phyloP scores from a whole-genome alignment of 2,797 vertebrate species.

The Lithobates sylvaticus region DNA sequence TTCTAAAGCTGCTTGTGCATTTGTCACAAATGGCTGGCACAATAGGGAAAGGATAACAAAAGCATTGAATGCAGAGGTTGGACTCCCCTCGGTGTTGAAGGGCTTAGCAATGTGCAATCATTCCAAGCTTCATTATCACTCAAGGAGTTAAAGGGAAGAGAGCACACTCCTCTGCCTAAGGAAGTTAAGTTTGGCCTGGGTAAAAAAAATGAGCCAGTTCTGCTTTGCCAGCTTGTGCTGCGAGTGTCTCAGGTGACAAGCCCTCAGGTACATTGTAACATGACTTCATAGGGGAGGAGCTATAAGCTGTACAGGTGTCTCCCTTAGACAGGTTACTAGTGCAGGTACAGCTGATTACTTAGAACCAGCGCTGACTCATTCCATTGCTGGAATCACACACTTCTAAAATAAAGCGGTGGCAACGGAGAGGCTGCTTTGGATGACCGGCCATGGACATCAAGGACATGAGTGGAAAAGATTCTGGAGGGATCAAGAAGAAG shows the following conservation, averaged over 20 bases:
- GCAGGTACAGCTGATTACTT: constrained; percentile 66
- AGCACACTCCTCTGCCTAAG: constrained; percentile 58
- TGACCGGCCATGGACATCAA: constrained; percentile 77
- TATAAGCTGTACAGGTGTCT: constrained; percentile 76
- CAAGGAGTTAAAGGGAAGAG: constrained; percentile 43
- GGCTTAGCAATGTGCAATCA: constrained; percentile 14
- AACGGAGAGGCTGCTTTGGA: neutral
- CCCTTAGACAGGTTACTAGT: constrained; percentile 75
- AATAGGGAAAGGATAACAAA: constrained; percentile 49
- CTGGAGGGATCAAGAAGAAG: constrained; percentile 79
- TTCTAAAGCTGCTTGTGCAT: constrained; percentile 12
- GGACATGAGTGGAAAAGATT: constrained; percentile 78
- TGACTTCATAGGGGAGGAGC: constrained; percentile 82
- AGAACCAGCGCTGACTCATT: constrained; percentile 31
- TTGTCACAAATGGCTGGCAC: constrained; percentile 38
- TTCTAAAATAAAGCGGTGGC: neutral
- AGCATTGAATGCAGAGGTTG: constrained; percentile 30
- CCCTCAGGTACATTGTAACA: constrained; percentile 75
- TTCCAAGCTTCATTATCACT: constrained; percentile 26
- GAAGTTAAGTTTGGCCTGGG: constrained; percentile 59
- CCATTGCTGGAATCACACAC: constrained; percentile 14
- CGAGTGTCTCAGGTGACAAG: constrained; percentile 75
- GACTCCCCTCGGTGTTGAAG: constrained; percentile 40
- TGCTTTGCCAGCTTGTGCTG: constrained; percentile 68
- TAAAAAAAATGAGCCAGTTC: constrained; percentile 63